A percentile compares a stretch with the other conserved stretches of the same genome.
These are phyloP conservation scores for Asbolus verrucosus DNA, from an alignment of 1,140 invertebrate genomes.

Conservation along the genomic window DNA sequence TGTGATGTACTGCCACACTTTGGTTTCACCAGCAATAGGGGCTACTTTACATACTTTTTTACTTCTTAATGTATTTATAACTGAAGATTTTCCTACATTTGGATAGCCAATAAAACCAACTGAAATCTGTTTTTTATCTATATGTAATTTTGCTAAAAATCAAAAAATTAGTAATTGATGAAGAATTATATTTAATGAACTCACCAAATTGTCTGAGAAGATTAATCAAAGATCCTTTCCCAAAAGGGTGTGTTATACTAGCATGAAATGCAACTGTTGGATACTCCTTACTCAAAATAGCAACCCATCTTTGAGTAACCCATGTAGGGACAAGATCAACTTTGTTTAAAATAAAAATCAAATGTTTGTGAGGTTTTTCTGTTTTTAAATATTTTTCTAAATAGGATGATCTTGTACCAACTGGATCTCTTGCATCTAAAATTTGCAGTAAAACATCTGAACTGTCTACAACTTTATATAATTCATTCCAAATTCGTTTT, in stretches of 20 bases:
- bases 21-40: constrained; percentile 99
- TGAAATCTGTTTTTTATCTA: constrained; percentile 98
- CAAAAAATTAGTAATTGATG: constrained; percentile 25
- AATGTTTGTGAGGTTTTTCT: constrained; percentile 94
- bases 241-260: constrained; percentile 97
- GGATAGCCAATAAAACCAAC: constrained; percentile 99
- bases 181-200: constrained; percentile 20
- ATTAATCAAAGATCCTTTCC: constrained; percentile 98
- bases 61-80: constrained; percentile 95
- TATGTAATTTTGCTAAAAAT: constrained; percentile 80
- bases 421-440: constrained; percentile 94
- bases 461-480: constrained; percentile 99
- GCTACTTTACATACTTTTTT: constrained; percentile 99
- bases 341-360: constrained; percentile 96
- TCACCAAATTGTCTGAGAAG: constrained; percentile 93
- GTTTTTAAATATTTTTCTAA: constrained; percentile 92
- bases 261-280: constrained; percentile 99
- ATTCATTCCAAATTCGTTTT: constrained; percentile 98
- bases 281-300: constrained; percentile 92
- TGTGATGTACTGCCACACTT: constrained; percentile 99
- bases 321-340: constrained; percentile 96
- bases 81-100: constrained; percentile 98
- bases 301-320: constrained; percentile 97
- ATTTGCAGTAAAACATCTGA: constrained; percentile 97
- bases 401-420: constrained; percentile 93